Conservation (phyloP, 1,140 invertebrate species). For the Diorhabda sublineata region DNA sequence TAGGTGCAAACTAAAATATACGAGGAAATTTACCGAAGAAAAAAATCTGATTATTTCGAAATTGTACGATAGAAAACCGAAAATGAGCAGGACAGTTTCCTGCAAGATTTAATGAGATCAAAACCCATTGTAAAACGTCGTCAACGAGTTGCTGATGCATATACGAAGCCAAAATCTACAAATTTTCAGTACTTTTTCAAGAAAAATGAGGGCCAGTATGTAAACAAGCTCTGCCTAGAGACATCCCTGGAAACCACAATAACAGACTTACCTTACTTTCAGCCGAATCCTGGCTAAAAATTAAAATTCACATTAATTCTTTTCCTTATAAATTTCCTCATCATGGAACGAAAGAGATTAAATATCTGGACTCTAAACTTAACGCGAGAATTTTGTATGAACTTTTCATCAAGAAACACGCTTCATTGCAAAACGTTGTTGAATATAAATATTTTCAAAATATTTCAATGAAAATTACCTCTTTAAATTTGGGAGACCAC, state of each 20-base stretch:
- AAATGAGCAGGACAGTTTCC: not conserved
- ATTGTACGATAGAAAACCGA: not conserved
- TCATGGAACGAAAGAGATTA: not conserved
- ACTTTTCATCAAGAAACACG: not conserved
- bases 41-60: not conserved
- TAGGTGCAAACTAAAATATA: not conserved
- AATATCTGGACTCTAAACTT: not conserved
- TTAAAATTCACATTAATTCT: not conserved
- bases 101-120: not conserved
- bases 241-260: not conserved
- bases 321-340: not conserved
- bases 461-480: not conserved
- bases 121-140: not conserved
- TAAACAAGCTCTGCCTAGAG: not conserved
- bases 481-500: not conserved
- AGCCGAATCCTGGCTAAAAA: too few species aligned
- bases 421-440: not conserved
- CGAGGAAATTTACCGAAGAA: not conserved
- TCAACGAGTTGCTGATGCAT: not conserved
- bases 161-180: not conserved
- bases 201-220: not conserved
- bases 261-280: not conserved
- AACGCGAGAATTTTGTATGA: not conserved
- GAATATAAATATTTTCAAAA: not conserved
- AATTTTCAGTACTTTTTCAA: not conserved